Conservation (phyloP, 2,888 invertebrate species). For the Agriotes lineatus region DNA sequence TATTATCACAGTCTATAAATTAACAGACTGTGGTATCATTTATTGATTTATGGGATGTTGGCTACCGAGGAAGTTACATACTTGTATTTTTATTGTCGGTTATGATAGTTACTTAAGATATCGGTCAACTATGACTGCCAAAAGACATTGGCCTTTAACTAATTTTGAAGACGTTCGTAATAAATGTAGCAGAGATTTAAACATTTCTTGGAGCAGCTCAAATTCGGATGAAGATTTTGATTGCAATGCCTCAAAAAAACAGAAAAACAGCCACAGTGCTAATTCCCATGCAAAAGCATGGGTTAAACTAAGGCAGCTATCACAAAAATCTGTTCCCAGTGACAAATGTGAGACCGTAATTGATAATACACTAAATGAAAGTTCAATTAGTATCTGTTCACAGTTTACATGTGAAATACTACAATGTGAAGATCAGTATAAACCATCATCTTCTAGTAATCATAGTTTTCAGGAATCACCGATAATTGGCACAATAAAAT, state of each 20-base stretch:
- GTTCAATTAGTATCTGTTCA: background rate
- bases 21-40: no score
- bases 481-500: conserved; percentile 42
- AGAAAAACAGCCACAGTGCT: background rate
- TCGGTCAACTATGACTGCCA: conserved; percentile 44
- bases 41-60: no score
- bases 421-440: background rate
- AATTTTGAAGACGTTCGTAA: conserved; percentile 27
- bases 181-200: conserved; percentile 7
- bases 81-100: no score
- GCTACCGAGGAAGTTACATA: no score
- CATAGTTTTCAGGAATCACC: conserved; percentile 48
- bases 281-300: no score
- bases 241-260: background rate
- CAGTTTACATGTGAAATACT: background rate
- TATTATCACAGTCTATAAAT: no score
- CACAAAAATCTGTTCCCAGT: background rate
- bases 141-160: conserved; percentile 43
- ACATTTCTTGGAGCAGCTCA: conserved; percentile 54
- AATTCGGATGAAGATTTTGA: conserved; percentile 49
- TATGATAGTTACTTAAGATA: no score
- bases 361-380: background rate
- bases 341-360: no score
- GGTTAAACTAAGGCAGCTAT: background rate
- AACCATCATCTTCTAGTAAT: conserved; percentile 12